A percentile compares a stretch with the other conserved stretches of the same genome.
Conservation (phyloP, 1,140 invertebrate species). For the Mactra quadrangularis region DNA sequence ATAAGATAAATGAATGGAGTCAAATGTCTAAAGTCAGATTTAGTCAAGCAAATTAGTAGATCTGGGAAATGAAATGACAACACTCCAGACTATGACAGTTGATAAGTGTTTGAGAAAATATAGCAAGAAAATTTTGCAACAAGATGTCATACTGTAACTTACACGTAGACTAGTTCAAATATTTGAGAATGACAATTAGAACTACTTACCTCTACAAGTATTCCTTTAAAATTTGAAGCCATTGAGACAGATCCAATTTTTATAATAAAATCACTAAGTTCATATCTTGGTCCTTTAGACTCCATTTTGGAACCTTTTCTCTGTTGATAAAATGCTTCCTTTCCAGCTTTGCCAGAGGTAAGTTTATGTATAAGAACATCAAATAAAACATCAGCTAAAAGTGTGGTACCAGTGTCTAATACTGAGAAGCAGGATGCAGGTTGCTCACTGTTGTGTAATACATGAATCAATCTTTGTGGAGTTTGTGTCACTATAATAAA, state of each 20-base stretch:
- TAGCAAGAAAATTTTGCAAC: no score
- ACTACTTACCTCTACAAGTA: slow-evolving; percentile 92
- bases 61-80: no score
- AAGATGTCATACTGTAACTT: no score
- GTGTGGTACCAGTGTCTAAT: slow-evolving; percentile 91
- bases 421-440: slow-evolving; percentile 97
- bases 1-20: no score
- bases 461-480: slow-evolving; percentile 91
- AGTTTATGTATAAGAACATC: slow-evolving; percentile 96
- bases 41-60: no score
- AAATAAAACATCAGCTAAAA: slow-evolving; percentile 95
- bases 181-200: no score
- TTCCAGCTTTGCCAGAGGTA: slow-evolving; percentile 66
- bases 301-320: slow-evolving; percentile 92
- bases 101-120: no score
- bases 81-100: no score
- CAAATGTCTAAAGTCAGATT: no score
- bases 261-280: slow-evolving; percentile 96
- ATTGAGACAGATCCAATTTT: slow-evolving; percentile 97
- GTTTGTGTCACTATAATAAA: slow-evolving; percentile 75
- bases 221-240: slow-evolving; percentile 94
- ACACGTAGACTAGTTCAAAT: no score
- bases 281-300: slow-evolving; percentile 95
- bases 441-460: slow-evolving; percentile 97
- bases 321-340: slow-evolving; percentile 91